Conservation (phyloP, 2,888 invertebrate genomes). For the Nomada lathburiana region DNA sequence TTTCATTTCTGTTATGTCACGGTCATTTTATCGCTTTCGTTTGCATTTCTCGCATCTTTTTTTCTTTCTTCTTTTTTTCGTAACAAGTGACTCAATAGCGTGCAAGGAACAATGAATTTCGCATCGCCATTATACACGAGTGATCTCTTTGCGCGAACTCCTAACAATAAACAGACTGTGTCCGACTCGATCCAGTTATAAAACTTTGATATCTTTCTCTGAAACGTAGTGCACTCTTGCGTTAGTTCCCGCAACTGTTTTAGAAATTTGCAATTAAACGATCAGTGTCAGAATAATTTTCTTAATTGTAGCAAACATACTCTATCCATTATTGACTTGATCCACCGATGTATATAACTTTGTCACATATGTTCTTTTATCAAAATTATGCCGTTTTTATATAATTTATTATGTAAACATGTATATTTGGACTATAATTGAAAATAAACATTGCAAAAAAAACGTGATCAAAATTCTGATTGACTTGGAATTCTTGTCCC, state of each 20-base stretch:
- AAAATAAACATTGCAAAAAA: conserved; percentile 83
- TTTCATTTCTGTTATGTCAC: background rate
- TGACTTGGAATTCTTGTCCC: conserved; percentile 80
- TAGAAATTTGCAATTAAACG: conserved; percentile 79
- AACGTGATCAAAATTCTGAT: conserved; percentile 78
- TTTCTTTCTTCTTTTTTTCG: background rate
- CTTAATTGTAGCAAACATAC: conserved; percentile 69
- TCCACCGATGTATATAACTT: conserved; percentile 82
- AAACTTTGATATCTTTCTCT: conserved; percentile 32
- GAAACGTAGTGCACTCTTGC: conserved; percentile 78
- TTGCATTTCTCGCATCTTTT: background rate
- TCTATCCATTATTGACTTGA: conserved; percentile 77
- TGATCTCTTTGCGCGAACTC: background rate
- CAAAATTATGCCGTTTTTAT: conserved; percentile 83
- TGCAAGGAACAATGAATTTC: background rate
- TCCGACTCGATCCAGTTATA: background rate
- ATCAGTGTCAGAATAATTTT: conserved; percentile 73
- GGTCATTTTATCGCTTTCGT: background rate
- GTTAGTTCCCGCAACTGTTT: conserved; percentile 83
- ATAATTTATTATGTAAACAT: conserved; percentile 84
- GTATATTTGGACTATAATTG: conserved; percentile 83
- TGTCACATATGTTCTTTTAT: conserved; percentile 80
- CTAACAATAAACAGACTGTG: background rate
- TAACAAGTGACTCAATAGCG: background rate
- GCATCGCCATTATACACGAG: background rate